Conservation (phyloP, 2,113 vertebrate genomes). For the Cheilinus undulatus region DNA sequence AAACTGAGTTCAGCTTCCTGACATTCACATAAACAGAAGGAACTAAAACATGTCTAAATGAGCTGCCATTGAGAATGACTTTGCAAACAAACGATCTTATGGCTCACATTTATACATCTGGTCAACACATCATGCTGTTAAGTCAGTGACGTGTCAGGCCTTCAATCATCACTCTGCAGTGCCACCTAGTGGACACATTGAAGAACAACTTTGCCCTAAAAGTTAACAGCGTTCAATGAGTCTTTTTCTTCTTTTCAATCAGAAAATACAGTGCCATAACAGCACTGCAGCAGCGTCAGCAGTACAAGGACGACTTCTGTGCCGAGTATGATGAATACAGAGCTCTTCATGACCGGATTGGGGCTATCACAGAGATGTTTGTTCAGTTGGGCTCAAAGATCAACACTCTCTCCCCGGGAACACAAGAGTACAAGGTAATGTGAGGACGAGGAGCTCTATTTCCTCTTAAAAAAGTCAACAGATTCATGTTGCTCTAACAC, state of each 20-base stretch:
- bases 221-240: fast-evolving
- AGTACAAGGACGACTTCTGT: constrained; percentile 87
- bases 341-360: constrained; percentile 83
- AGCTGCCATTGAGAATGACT: constrained; percentile 42
- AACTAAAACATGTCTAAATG: constrained; percentile 44
- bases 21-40: constrained; percentile 46
- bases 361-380: constrained; percentile 85
- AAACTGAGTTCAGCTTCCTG: constrained; percentile 30
- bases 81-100: constrained; percentile 58
- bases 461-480: background rate
- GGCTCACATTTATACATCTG: constrained; percentile 69
- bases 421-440: constrained; percentile 86
- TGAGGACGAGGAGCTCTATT: background rate
- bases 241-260: constrained; percentile 10
- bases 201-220: background rate
- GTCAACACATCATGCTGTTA: constrained; percentile 54
- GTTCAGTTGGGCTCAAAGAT: constrained; percentile 88
- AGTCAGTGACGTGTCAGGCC: constrained; percentile 34
- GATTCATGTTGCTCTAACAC: constrained; percentile 17
- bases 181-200: constrained; percentile 71
- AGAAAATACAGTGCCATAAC: constrained; percentile 84
- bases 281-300: constrained; percentile 81
- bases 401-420: constrained; percentile 84
- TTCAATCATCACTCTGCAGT: constrained; percentile 24
- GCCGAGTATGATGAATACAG: constrained; percentile 86